These are phyloP conservation scores for Phylloscopus trochilus DNA, from an alignment of 2,113 vertebrate genomes.

Conservation along the genomic window DNA sequence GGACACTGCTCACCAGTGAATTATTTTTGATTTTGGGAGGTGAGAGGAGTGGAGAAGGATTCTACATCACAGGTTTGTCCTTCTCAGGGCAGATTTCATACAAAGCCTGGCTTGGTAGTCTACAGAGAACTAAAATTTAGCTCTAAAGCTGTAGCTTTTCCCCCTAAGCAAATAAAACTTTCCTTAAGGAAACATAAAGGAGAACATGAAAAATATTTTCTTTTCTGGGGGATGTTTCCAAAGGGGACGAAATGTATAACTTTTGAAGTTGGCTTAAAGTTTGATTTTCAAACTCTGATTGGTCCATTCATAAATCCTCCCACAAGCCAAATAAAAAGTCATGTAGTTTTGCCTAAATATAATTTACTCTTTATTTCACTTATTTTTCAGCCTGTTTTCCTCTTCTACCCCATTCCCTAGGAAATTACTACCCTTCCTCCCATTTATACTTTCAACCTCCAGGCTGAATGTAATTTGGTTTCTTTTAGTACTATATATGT, in stretches of 20 bases:
- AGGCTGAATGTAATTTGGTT: neutral
- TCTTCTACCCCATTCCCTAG: constrained; percentile 5
- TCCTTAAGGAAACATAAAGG: constrained; percentile 17
- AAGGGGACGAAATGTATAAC: neutral
- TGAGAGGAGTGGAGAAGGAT: neutral
- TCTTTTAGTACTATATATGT: neutral
- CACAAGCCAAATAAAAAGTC: neutral
- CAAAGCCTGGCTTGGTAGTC: neutral
- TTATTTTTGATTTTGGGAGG: neutral
- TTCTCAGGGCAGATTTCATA: neutral
- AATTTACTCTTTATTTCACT: constrained; percentile 7
- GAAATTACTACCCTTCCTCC: constrained; percentile 20
- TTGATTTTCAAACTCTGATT: neutral
- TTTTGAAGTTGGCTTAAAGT: constrained; percentile 3
- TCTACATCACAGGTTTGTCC: neutral
- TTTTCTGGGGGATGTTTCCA: constrained; percentile 6
- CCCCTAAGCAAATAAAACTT: constrained; percentile 24
- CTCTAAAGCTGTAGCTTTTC: neutral
- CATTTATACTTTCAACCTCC: neutral
- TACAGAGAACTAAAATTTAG: neutral
- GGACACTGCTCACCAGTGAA: neutral
- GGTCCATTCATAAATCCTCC: neutral
- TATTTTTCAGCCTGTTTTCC: neutral
- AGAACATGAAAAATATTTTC: constrained; percentile 22
- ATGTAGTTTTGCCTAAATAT: neutral